Base-by-base conservation (phyloP, 1,140 invertebrate species). In the Aphaenogaster rudis region DNA sequence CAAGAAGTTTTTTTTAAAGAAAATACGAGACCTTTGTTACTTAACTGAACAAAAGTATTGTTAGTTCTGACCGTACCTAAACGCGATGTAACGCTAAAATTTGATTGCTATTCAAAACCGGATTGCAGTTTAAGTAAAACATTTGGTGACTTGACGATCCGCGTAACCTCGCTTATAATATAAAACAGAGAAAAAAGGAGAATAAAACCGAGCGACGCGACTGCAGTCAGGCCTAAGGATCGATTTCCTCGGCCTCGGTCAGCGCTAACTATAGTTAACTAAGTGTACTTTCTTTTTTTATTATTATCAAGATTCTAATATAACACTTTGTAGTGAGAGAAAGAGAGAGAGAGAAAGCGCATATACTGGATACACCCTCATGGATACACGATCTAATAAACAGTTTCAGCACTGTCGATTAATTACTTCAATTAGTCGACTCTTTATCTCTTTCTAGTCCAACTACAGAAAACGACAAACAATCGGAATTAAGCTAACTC, bases 231-330 rank as follows among this genome's bases (percentile, higher is more conserved):
- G 57, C 39, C 36, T 66, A 36, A 67, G 5, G 9, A 81, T 81
- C 78, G 48, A 81, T 81, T 71, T 81, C 13, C 36, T 71, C 64
- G n/a, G 36, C 48, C 78, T 69, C 45, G n/a, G 63, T 54, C n/a
- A 33, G 39, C n/a, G 48, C 48, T 79, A 69, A 54, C 48, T 69
- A 81, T 69, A 71, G 42, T 80, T 36, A 54, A 67, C 36, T 42
- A 42, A 54, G 52, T 36, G 15, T 28, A 17, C 9, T 71, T 57
- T 28, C 36, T 52, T 69, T 81, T 69, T 81, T 28, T 54, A 59
- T 76, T 74, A 74, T 57, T 36, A 81, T 81, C 42, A 69, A 64
- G 54, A 79, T 79, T 61, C 8, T 42, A 77, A 61, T 77, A 77
- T 77, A 77, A 39, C 6, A 3, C 52, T 74, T 1, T 50, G 3